Evolutionary conservation across 2,113 vertebrate genomes (phyloP).

Genomic region (Marmota monax): DNA sequence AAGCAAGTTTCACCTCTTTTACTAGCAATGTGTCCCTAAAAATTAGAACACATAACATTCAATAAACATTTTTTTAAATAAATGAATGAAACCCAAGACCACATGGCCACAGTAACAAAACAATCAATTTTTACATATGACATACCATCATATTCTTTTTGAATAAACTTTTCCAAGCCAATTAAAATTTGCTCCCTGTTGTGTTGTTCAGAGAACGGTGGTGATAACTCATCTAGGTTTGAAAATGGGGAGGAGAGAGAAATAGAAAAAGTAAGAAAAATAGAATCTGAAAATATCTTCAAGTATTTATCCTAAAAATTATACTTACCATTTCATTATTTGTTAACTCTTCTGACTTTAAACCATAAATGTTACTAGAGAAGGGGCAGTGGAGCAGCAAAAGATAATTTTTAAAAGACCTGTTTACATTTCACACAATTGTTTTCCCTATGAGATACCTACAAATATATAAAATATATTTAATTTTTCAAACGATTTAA

Average conservation of each 20-base stretch:
- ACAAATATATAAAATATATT: constrained; percentile 27
- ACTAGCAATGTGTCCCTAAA: constrained; percentile 22
- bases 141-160: constrained; percentile 98
- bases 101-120: constrained; percentile 58
- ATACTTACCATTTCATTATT: constrained; percentile 52
- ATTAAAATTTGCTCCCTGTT: constrained; percentile 97
- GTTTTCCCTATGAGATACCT: constrained; percentile 11
- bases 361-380: constrained; percentile 26
- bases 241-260: constrained; percentile 56
- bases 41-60: constrained; percentile 44
- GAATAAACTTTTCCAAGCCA: constrained; percentile 97
- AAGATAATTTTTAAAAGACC: constrained; percentile 42
- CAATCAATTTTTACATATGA: constrained; percentile 51
- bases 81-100: constrained; percentile 54
- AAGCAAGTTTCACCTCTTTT: constrained; percentile 38
- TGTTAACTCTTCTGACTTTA: constrained; percentile 50
- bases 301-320: constrained; percentile 54
- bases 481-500: constrained; percentile 54
- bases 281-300: constrained; percentile 55
- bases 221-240: constrained; percentile 94
- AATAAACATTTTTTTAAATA: constrained; percentile 53
- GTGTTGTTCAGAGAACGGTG: constrained; percentile 94
- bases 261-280: constrained; percentile 50
- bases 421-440: constrained; percentile 40
- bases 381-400: neutral